Percentiles rank a stretch among this genome's conserved stretches.
Conservation (phyloP, 2,888 invertebrate genomes). For the Syritta pipiens region DNA sequence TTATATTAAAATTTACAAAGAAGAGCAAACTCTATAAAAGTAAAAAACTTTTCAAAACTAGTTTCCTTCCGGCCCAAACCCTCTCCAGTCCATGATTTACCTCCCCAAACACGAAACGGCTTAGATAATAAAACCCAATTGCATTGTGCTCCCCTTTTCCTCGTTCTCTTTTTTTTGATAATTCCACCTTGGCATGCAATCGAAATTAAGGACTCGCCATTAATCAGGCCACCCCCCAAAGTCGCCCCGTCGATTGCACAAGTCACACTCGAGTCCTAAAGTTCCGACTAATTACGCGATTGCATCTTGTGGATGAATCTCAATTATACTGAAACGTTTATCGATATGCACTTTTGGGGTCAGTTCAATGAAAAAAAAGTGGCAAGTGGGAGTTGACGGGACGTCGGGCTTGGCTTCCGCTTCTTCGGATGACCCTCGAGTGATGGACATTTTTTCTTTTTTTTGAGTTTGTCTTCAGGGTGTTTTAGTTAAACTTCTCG, state of each 20-base stretch:
- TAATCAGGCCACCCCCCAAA: conserved; percentile 2
- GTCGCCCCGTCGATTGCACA: conserved; percentile 19
- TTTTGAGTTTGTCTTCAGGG: neutral
- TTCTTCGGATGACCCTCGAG: neutral
- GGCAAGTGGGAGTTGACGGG: neutral
- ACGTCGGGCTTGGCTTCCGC: no score
- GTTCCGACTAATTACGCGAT: conserved; percentile 35
- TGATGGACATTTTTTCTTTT: neutral
- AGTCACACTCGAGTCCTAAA: conserved; percentile 15
- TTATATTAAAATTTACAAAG: conserved; percentile 33
- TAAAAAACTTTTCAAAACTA: conserved; percentile 1
- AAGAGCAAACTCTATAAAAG: neutral
- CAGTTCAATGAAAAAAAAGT: neutral
- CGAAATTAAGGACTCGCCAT: conserved; percentile 48
- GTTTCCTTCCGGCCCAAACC: neutral
- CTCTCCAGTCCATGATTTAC: neutral
- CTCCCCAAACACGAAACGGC: conserved; percentile 28
- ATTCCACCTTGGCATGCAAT: conserved; percentile 57
- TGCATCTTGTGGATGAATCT: conserved; percentile 25
- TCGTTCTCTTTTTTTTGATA: neutral
- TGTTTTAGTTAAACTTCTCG: neutral
- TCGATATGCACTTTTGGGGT: neutral
- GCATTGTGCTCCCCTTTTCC: conserved; percentile 12
- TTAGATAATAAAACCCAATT: conserved; percentile 38
- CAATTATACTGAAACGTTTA: conserved; percentile 27